Evolutionary conservation across 2,797 vertebrate species (phyloP).

Genomic region (Erpetoichthys calabaricus): DNA sequence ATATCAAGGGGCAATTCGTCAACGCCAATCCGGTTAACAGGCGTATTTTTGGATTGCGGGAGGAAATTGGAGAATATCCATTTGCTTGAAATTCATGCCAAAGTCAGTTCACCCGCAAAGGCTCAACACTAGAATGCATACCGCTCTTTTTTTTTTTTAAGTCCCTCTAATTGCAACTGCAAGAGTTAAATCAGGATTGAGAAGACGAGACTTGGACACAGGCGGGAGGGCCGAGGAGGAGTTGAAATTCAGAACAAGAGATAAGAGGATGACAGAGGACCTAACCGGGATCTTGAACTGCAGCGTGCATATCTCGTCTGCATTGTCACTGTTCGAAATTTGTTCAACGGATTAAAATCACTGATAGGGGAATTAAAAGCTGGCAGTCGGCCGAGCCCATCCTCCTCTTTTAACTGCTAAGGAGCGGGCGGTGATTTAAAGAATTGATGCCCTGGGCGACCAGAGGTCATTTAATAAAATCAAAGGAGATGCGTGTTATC

Average conservation of each 20-base stretch:
- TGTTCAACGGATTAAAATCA: slow-evolving; percentile 10
- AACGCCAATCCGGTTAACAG: too few relatives aligned
- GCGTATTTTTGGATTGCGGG: too few relatives aligned
- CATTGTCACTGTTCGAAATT: slow-evolving; percentile 6
- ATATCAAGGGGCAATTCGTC: too few relatives aligned
- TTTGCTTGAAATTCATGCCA: too few relatives aligned
- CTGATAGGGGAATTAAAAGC: slow-evolving; percentile 3
- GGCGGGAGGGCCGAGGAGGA: neutral
- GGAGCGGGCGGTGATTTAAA: too few relatives aligned
- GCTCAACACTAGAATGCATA: too few relatives aligned
- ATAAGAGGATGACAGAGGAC: neutral
- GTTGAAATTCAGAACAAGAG: neutral
- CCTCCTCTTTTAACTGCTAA: too few relatives aligned
- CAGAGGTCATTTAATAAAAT: too few relatives aligned
- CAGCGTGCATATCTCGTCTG: slow-evolving; percentile 1
- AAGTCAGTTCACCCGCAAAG: too few relatives aligned
- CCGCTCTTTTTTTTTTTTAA: too few relatives aligned
- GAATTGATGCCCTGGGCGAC: too few relatives aligned
- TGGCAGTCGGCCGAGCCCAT: neutral
- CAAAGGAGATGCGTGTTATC: neutral
- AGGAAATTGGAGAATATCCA: too few relatives aligned
- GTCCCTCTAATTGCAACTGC: neutral
- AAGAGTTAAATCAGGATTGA: neutral
- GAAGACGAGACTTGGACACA: neutral
- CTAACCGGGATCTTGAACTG: neutral